Evolutionary conservation across 1,140 invertebrate species (phyloP), one percentile per base, ranked within the genome.

Genomic region (Drosophila takahashii): DNA sequence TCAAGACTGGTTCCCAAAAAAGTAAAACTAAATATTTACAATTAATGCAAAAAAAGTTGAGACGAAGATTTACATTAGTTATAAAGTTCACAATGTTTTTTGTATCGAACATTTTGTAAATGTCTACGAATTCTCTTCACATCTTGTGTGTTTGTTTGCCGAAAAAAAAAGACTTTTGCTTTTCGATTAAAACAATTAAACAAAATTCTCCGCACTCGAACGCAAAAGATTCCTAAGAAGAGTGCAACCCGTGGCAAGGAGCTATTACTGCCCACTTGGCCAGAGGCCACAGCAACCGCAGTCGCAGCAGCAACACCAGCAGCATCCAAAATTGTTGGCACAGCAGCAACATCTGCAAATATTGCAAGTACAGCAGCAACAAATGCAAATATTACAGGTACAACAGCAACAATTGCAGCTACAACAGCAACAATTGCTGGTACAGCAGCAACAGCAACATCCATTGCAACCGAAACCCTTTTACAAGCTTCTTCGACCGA

Each of bases 1-100:
- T 76, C 64, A 83, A 83, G 80, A 83, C 80, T 83, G 80, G 75
- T 79, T 83, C 62, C 62, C 64, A 67, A 84, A 22, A 22, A 67
- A 54, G 52, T 51, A 50, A 57, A 71, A 71, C 67, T 71, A 71
- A 71, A 57, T 41, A 70, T 71, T 66, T 67, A 75, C 59, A 75
- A 52, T 74, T 74, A 74, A 42, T 45, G 50, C 48, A 69, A 32
- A 22, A 22, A 22, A 22, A 53, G 15, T 66, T 56, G 44, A 41
- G 29, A 22, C 15, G 36, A 44, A 70, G 62, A 62, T 79, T 61
- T 79, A 79, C 61, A 69, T 57, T 60, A 53, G 58, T 37, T 45
- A 71, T 41, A 48, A 48, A 45, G 45, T 56, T 51, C 70, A 34
- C 70, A 27, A 41, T 26, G 9, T 67, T 50, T 67, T 50, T 59